Evolutionary conservation across 2,113 vertebrate genomes (phyloP), one percentile per base, ranked within the genome.

Genomic region (Ovibos moschatus): DNA sequence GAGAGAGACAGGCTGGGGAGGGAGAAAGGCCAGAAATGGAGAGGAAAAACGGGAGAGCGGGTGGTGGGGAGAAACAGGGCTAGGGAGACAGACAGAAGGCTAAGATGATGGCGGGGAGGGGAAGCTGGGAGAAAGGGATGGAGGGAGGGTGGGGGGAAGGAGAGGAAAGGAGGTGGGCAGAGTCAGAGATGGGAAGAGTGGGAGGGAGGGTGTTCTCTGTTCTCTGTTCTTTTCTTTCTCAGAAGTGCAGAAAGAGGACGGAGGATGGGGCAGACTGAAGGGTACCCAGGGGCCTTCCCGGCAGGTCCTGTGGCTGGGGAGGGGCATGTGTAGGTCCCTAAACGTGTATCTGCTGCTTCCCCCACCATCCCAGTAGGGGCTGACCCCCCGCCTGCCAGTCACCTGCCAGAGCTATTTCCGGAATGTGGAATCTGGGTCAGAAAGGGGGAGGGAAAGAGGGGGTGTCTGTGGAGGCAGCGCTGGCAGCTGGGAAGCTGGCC

Each of bases 361-460:
- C 43, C 85, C 45, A 21, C 43, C 27, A 6, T 87, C 58, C 89
- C 79, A 79, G 95, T 87, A 87, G 92, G 95, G 95, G 84, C 76
- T 76, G 60, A 60, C 85, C 79, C 79, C 79, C 47, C 62, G 91
- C 97, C 98, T 98, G 97, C 97, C 98, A 97, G 96, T 98, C 98
- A 98, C 98, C 97, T 98, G 97, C 98, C 97, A 98, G 98, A 99
- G 98, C 98, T 99, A 99, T 99, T 99, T 99, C 97, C 98, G 98
- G 98, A 98, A 98, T 67, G 8, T 97, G 96, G 98, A 99, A 99
- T 98, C 98, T 99, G 98, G 98, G 99, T 99, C 98, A 99, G 98
- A 98, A 98, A 98, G 95, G 98, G 96, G 97, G 98, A 98, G 98
- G 98, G 98, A 96, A 78, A 96, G 84, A 86, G 89, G 96, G 97